Base-by-base conservation (phyloP, 2,797 vertebrate species). In the Coreius guichenoti region DNA sequence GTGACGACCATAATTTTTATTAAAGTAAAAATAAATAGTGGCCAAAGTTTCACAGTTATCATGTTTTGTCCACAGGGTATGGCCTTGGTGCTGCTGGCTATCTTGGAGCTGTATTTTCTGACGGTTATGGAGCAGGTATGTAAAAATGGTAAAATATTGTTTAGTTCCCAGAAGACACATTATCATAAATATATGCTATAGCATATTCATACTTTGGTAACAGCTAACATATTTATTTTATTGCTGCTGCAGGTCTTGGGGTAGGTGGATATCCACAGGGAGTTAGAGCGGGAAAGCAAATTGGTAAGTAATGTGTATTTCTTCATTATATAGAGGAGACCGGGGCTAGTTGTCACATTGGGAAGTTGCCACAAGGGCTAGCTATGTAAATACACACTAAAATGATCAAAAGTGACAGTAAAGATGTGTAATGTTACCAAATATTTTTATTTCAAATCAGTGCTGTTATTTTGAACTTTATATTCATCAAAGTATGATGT, bases 81-180 rank as follows among this genome's bases (percentile, higher is more conserved):
- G 16, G 86, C 0, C 90, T 88, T 26, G 93, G 93, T 76, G 84
- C 90, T 6, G 93, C 93, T 31, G 91, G 88, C 80, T 95, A 95
- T 79, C 89, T 89, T 67, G 94, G 94, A 78, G 90, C 90, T 1
- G 87, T 73, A 8, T 87, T 92, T 74, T 88, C 90, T 1, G 7
- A 91, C 1, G 93, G 92, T 74, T 95, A 94, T 3, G 94, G 94
- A 89, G 54, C 91, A 91, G 95, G 95, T 96, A 89, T 8, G 21
- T 73, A 82, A 7, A 67, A 83, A 45, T 31, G 14, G 3, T 29
- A 1, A 36, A 81, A 47, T 74, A 31, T 12, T 63, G 36, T 49
- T 72, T 58, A 6, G 39, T 26, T 65, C 45, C 11, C 7, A 17
- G 5, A 17, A 7, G 29, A 13, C 19, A 11, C n/a, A 75, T 21